Percentiles rank a stretch among this genome's conserved stretches.
Evolutionary conservation across 92 coral and sea anemone species (phyloP).

Genomic region (Palythoa grandis): DNA sequence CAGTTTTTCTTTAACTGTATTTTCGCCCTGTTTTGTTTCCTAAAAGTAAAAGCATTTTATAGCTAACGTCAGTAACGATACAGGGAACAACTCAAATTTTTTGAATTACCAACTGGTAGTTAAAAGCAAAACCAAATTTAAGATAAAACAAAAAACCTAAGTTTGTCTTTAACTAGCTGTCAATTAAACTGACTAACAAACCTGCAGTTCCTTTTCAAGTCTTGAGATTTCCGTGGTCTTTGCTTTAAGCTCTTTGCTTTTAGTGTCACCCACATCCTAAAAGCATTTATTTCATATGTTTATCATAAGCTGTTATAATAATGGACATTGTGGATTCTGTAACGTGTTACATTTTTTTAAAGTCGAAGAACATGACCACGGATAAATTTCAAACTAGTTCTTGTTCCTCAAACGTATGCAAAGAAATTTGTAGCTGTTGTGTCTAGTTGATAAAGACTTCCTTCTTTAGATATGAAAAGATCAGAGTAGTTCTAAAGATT

Average conservation of each 20-base stretch:
- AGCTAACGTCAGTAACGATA: too few species aligned
- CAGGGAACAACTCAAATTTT: too few species aligned
- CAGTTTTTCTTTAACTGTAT: conserved; percentile 15
- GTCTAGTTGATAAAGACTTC: too few species aligned
- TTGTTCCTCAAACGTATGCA: too few species aligned
- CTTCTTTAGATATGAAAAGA: too few species aligned
- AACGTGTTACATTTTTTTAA: too few species aligned
- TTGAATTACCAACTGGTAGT: not conserved
- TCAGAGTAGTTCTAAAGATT: too few species aligned
- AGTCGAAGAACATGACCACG: too few species aligned
- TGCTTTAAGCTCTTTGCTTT: conserved; percentile 21
- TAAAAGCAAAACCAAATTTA: not conserved
- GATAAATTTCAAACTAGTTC: too few species aligned
- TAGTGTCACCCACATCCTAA: conserved; percentile 19
- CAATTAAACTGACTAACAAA: not conserved
- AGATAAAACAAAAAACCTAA: not conserved
- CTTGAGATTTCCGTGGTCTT: not conserved
- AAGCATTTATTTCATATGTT: not conserved
- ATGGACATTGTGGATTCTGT: too few species aligned
- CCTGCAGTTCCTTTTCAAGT: conserved; percentile 29
- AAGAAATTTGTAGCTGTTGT: too few species aligned
- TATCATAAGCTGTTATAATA: too few species aligned
- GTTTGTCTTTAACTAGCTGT: not conserved
- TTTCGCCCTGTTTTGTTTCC: conserved; percentile 12
- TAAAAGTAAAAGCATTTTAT: not conserved